Evolutionary conservation across 1,140 invertebrate genomes (phyloP).

Genomic region (Achroia grisella): DNA sequence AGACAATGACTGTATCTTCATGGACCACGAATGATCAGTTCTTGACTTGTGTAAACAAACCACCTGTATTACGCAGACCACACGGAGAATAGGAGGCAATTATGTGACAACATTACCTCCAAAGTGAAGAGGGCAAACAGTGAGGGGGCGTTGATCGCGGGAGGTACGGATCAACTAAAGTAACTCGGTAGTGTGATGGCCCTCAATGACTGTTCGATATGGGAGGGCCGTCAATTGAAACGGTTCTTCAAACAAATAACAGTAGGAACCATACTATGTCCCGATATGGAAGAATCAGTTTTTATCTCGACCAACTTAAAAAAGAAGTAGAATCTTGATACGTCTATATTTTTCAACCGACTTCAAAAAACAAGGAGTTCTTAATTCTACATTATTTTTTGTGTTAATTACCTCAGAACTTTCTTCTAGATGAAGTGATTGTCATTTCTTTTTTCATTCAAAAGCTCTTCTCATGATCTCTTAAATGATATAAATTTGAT

Average conservation of each 20-base stretch:
- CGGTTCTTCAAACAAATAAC: background rate
- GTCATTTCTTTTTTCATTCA: no score
- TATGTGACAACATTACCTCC: conserved; percentile 45
- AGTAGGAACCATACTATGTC: no score
- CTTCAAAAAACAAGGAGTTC: no score
- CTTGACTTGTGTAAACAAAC: conserved; percentile 4
- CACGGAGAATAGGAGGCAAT: conserved; percentile 50
- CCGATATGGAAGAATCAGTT: background rate
- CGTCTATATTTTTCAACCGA: no score
- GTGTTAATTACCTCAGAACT: no score
- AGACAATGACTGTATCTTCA: no score
- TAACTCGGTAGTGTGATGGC: conserved; percentile 31
- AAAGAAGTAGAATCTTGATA: no score
- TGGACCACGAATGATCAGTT: no score
- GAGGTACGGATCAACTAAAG: conserved; percentile 15
- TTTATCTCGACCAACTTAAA: background rate
- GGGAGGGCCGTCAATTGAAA: conserved; percentile 14
- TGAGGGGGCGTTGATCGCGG: conserved; percentile 24
- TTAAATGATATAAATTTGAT: no score
- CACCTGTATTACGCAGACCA: conserved; percentile 33
- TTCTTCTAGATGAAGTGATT: no score
- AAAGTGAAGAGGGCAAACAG: conserved; percentile 44
- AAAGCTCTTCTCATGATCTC: no score
- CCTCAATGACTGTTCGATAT: conserved; percentile 11
- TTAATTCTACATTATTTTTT: no score